Evolutionary conservation across 2,888 invertebrate genomes (phyloP), one percentile per base, ranked within the genome.

Genomic region (Sarcophaga variegata): DNA sequence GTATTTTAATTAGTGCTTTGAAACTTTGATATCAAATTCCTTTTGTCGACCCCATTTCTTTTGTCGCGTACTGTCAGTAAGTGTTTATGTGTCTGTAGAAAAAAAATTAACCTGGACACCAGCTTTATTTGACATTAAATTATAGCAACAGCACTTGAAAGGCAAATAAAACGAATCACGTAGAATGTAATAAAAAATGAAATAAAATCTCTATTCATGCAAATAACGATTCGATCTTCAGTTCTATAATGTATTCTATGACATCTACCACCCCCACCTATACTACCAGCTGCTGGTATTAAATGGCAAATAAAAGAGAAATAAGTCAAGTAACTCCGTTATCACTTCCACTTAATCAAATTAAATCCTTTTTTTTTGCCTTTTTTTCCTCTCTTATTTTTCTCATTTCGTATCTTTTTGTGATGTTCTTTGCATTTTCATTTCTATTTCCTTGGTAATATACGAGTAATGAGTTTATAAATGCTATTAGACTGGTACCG

Each of bases 311-410:
- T 54, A 69, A 62, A 47, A 62, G 20, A 12, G 14, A n/a, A 81
- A 59, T n/a, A 49, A 72, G 59, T 54, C 54, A 54, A 54, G 4
- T 63, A 54, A 75, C 74, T 54, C 63, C 69, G 54, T 79, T 83
- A 69, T 74, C 79, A 74, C 83, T 70, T 83, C 47, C 69, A 75
- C 79, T 83, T 70, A 75, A 79, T 79, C 74, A 69, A 49, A 63
- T 79, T 74, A 66, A 77, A 69, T 69, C 69, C 62, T 49, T 74
- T 60, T 67, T 77, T 49, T 25, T 54, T 82, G 47, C 49, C 20
- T 17, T 49, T 49, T 59, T 25, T 49, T 12, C 20, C n/a, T 54
- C n/a, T 45, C 6, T 47, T 66, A 12, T 37, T 60, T 71, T 37
- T 75, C 4, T 63, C 22, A 45, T 75, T 75, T 67, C 37, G 37